These are phyloP conservation scores for Oryzias celebensis DNA, from an alignment of 2,113 vertebrate species.

Conservation along the genomic window DNA sequence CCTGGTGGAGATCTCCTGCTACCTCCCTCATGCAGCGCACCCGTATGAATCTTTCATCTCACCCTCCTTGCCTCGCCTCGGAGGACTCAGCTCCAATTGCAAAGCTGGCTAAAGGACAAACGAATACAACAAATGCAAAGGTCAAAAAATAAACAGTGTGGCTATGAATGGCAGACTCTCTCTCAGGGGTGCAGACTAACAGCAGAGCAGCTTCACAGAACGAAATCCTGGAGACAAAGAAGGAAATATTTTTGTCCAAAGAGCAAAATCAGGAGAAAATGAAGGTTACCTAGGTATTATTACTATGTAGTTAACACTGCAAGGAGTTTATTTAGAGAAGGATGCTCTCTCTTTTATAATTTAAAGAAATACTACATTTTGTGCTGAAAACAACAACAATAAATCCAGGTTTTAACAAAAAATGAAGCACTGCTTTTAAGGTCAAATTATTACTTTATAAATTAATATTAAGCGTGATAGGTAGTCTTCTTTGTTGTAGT, in stretches of 20 bases:
- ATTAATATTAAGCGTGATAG: too few relatives aligned
- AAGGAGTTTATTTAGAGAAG: too few relatives aligned
- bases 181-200: conserved; percentile 32
- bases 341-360: too few relatives aligned
- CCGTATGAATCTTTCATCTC: conserved; percentile 69
- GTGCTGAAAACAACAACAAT: too few relatives aligned
- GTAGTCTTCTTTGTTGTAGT: too few relatives aligned
- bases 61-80: conserved; percentile 43
- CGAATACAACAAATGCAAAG: conserved; percentile 62
- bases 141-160: conserved; percentile 69
- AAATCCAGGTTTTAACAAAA: too few relatives aligned
- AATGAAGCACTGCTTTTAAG: too few relatives aligned
- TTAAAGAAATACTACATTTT: too few relatives aligned
- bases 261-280: too few relatives aligned
- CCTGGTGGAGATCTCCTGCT: conserved; percentile 58
- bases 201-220: conserved; percentile 21
- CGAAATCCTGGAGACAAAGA: conserved; percentile 15
- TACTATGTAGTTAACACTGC: too few relatives aligned
- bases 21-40: conserved; percentile 32
- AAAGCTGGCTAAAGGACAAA: conserved; percentile 57
- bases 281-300: too few relatives aligned
- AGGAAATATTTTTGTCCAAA: conserved; percentile 3
- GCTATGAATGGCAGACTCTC: conserved; percentile 53
- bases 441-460: too few relatives aligned
- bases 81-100: conserved; percentile 49